Base-by-base conservation (phyloP, 2,113 vertebrate species). In the Cygnus buccinator region DNA sequence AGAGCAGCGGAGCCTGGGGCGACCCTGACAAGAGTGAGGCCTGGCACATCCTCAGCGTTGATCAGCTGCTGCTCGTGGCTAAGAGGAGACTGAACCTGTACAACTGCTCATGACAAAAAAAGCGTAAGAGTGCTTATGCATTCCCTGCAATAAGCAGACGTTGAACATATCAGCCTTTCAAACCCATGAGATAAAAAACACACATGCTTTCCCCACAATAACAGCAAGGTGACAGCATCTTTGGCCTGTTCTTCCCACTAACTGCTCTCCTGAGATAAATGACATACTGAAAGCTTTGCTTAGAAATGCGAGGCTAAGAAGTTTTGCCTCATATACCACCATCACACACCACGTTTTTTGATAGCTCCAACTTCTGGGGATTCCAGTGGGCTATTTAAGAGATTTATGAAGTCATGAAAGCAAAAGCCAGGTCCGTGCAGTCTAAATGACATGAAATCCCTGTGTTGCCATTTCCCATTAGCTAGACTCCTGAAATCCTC, bases 351-450 rank as follows among this genome's bases (percentile, higher is more conserved):
- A 35, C 52, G 84, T 75, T 66, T 50, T 74, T 41, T 58, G 68
- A 73, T 41, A 78, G 48, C 79, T 84, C 5, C 43, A 90, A 66
- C 33, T 84, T 92, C 55, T 67, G 87, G 58, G 84, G 37, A 72
- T 68, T 95, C 33, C n/a, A 90, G 72, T 7, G 23, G 48, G 70
- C 68, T 81, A 35, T 52, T 94, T 57, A 89, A 66, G 19, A 65
- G 84, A 89, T 84, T 86, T 71, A 62, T 72, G 65, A 95, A 92
- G 73, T 68, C 86, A 82, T 37, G 76, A 92, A 95, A 89, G 59
- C 2, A 5, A 72, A 84, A 95, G 70, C 44, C 78, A 85, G 62
- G 62, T 75, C 62, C 0, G 0, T 39, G 25, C 15, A 48, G 54
- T 61, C 35, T 84, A 95, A 93, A 84, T 52, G 22, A 57, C 21